Evolutionary conservation across 2,113 vertebrate genomes (phyloP).

Genomic region (Pseudonaja textilis): DNA sequence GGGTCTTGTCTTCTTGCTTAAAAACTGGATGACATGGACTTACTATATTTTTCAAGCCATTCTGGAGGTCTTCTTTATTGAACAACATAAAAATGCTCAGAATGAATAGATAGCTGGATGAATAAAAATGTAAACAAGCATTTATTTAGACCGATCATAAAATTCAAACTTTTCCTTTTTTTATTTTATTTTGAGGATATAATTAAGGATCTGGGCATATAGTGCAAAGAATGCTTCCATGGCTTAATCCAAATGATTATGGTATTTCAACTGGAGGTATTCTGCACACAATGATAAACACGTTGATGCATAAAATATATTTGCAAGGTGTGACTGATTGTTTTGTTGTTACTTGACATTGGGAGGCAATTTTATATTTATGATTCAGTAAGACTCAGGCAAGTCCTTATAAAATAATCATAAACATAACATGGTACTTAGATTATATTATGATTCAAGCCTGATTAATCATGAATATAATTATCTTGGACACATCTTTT

Average conservation of each 20-base stretch:
- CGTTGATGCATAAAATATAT: slow-evolving; percentile 43
- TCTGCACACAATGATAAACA: slow-evolving; percentile 41
- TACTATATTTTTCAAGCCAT: not conserved
- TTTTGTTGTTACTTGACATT: slow-evolving; percentile 44
- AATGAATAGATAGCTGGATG: not conserved
- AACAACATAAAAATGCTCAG: not conserved
- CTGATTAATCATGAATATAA: not conserved
- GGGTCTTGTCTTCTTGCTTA: not conserved
- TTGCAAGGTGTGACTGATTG: slow-evolving; percentile 49
- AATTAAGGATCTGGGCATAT: not conserved
- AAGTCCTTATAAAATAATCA: slow-evolving; percentile 27
- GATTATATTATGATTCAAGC: not conserved
- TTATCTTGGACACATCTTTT: not conserved
- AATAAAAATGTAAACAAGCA: not conserved
- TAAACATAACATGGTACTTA: slow-evolving; percentile 13
- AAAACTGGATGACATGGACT: not conserved
- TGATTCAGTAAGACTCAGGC: slow-evolving; percentile 34
- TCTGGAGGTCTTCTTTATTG: not conserved
- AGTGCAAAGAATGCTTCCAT: not conserved
- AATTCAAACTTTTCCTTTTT: not conserved
- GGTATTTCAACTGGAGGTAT: slow-evolving; percentile 15
- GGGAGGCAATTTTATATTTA: slow-evolving; percentile 41
- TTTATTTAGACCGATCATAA: not conserved
- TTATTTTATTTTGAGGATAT: not conserved
- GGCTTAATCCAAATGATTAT: slow-evolving; percentile 1